Base-by-base conservation (phyloP, 2,888 invertebrate species). In the Clanis bilineata region DNA sequence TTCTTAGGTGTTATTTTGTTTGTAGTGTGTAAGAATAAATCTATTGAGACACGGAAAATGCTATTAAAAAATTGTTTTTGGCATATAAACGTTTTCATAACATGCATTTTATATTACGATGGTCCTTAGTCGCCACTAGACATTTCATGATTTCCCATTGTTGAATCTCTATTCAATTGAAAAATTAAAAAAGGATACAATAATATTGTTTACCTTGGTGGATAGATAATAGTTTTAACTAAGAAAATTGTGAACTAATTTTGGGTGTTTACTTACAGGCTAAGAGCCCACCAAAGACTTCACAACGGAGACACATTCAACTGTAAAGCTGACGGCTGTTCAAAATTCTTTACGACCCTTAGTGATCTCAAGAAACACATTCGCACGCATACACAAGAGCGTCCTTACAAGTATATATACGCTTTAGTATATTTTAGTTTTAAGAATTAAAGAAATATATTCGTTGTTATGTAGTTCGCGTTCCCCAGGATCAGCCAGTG, bases 301-400 rank as follows among this genome's bases (percentile, higher is more conserved):
- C 98, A 98, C 89, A 98, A 96, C 79, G 98, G 98, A 9, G 95
- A 97, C 83, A 98, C 98, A 6, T 98, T 98, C 84, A 98, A 98
- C 89, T 98, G 98, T 86, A 94, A 95, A 74, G 94, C 95, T 64
- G 93, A 93, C 60, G 96, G 96, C 58, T 98, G 98, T 79, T 93
- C 95, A 64, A 98, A 98, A 83, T 97, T 95, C 85, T 98, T 98
- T 85, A 98, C 98, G 7, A 98, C 98, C 18, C 93, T 97, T 64
- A 98, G 98, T 84, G 98, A 98, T 90, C 94, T 98, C 72, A 97
- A 98, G 89, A 98, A 98, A 93, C 98, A 98, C 84, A 95, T 95
- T 74, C 94, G 98, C 62, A 98, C 97, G 23, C 98, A 98, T 79
- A 98, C 98, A 15, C 96, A 98, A 82, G 98, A 98, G 86, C 93